Base-by-base conservation (phyloP, 2,888 invertebrate genomes). In the Eupithecia subumbrata region DNA sequence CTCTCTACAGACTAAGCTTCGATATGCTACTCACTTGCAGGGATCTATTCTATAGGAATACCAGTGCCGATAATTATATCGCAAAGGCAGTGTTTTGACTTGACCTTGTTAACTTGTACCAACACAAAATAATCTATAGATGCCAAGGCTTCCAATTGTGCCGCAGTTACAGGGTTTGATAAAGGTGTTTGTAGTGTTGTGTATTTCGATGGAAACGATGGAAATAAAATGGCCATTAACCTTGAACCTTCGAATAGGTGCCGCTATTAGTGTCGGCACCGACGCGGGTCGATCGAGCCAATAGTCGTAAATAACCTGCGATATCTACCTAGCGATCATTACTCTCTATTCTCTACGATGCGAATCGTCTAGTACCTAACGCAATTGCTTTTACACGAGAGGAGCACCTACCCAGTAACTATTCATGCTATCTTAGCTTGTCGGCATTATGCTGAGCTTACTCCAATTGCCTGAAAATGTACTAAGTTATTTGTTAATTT, bases 141-240 rank as follows among this genome's bases (percentile, higher is more conserved):
- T 85, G 86, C 84, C 89, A 90, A 90, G 90, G 89, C 79, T 75
- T 83, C 69, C 80, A 81, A 84, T 84, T 85, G 84, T 82, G 77
- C 76, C 79, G 83, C 83, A 86, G 86, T 86, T 85, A 84, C 78
- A 80, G 84, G 82, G 84, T 83, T 83, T 82, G 84, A 85, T 85
- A 84, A 81, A 82, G 80, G 74, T 79, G 78, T 82, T 71, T 68
- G 43, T 78, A 76, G 78, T 79, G 78, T 43, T 80, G 80, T 74
- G 37, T 74, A 45, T 67, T 34, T 67, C 75, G 77, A 71, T 78
- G 43, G 52, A 34, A 34, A 34, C n/a, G 40, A 68, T 43, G 43
- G 43, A 73, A 69, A 76, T 69, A 64, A 18, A 72, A 45, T 60
- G 67, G 69, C 73, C 22, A 69, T 77, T 71, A 76, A 75, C 81